Evolutionary conservation across 2,113 vertebrate species (phyloP).

Genomic region (Esox niger): DNA sequence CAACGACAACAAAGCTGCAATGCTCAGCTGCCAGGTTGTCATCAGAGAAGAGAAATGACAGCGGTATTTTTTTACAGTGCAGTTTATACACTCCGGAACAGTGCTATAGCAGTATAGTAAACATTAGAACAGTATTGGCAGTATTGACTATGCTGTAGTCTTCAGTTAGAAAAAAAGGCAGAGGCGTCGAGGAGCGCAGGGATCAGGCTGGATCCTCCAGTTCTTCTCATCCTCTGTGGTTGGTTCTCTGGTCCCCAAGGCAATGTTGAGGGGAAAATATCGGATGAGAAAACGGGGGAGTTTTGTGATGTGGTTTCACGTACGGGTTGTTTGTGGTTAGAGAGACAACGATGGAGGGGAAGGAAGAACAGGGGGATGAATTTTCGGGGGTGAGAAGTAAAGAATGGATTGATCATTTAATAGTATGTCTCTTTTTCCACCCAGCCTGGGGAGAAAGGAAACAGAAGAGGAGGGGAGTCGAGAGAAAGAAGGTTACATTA

Average conservation of each 20-base stretch:
- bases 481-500: background rate
- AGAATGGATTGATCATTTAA: conserved; percentile 70
- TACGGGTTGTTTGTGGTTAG: conserved; percentile 26
- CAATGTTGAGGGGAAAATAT: conserved; percentile 22
- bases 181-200: background rate
- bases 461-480: background rate
- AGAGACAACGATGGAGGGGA: conserved; percentile 14
- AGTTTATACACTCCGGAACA: conserved; percentile 28
- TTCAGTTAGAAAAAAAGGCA: conserved; percentile 44
- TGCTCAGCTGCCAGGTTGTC: conserved; percentile 14
- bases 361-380: conserved; percentile 17
- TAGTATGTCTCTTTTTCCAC: conserved; percentile 84
- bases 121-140: conserved; percentile 56
- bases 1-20: background rate
- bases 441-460: conserved; percentile 72
- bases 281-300: background rate
- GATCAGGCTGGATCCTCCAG: background rate
- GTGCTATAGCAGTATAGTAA: conserved; percentile 31
- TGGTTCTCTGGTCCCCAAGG: conserved; percentile 51
- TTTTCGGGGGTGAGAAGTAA: conserved; percentile 37
- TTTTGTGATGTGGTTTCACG: conserved; percentile 16
- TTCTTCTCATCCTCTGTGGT: conserved; percentile 40
- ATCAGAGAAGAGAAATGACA: conserved; percentile 14
- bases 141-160: conserved; percentile 49
- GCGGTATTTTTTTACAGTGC: conserved; percentile 22